These are phyloP conservation scores for Rousettus leschenaultii DNA, from an alignment of 2,113 vertebrate genomes.

Conservation along the genomic window DNA sequence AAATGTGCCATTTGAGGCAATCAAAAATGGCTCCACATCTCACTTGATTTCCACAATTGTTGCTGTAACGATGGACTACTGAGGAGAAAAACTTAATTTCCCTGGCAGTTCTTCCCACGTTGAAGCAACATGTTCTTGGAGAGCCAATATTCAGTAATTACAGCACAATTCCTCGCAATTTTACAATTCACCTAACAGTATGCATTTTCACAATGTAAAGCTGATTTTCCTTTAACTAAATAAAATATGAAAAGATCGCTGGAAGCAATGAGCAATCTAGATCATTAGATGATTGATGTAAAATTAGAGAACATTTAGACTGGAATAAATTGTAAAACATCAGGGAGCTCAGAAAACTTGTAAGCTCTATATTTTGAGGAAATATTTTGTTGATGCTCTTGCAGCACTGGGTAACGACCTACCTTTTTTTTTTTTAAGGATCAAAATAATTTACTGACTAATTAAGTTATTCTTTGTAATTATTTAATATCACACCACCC, in stretches of 20 bases:
- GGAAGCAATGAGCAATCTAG: conserved; percentile 60
- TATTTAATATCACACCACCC: background rate
- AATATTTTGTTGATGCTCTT: conserved; percentile 25
- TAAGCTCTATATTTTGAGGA: conserved; percentile 38
- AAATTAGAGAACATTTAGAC: conserved; percentile 61
- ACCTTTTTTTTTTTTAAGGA: background rate
- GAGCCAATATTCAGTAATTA: conserved; percentile 70
- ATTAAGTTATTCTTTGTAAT: background rate
- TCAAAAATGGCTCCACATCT: conserved; percentile 67
- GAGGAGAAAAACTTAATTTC: conserved; percentile 67
- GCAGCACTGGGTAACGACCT: background rate
- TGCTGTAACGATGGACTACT: conserved; percentile 52
- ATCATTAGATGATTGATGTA: conserved; percentile 69
- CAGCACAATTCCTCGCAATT: conserved; percentile 60
- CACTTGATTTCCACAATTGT: conserved; percentile 75
- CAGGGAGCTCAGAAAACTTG: background rate
- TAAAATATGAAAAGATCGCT: conserved; percentile 68
- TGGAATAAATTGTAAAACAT: conserved; percentile 49
- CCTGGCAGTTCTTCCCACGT: conserved; percentile 51
- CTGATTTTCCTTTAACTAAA: conserved; percentile 74
- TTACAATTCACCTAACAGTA: conserved; percentile 64
- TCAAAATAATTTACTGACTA: conserved; percentile 16
- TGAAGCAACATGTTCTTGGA: conserved; percentile 47
- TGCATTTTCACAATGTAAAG: conserved; percentile 71
- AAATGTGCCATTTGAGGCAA: conserved; percentile 69